Evolutionary conservation across 2,113 vertebrate species (phyloP).

Genomic region (Marmota flaviventris): DNA sequence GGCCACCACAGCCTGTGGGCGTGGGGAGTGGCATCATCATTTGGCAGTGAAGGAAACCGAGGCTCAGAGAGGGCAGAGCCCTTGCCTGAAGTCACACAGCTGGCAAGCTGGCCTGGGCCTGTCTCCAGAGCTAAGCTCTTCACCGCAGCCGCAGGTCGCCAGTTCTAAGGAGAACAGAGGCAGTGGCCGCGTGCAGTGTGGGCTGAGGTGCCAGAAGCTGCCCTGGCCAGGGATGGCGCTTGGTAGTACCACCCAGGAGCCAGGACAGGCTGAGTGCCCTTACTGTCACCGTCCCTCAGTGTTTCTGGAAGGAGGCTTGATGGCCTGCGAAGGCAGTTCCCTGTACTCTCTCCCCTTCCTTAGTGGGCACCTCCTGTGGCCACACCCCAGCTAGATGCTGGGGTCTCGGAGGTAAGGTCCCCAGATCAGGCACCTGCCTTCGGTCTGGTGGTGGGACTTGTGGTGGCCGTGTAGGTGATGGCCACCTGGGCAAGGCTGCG

Average conservation of each 20-base stretch:
- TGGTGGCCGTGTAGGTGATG: background rate
- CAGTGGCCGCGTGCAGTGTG: fast-evolving
- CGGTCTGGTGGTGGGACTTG: background rate
- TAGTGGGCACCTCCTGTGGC: background rate
- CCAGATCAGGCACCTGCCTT: background rate
- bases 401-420: background rate
- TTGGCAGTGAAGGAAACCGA: background rate
- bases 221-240: background rate
- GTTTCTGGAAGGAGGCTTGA: background rate
- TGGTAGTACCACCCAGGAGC: background rate
- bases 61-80: background rate
- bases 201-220: background rate
- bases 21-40: background rate
- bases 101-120: fast-evolving
- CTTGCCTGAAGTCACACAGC: background rate
- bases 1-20: background rate
- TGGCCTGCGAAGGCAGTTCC: background rate
- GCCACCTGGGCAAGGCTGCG: fast-evolving
- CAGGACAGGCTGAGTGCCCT: background rate
- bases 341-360: too few species aligned
- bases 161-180: background rate
- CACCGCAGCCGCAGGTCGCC: fast-evolving
- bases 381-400: background rate
- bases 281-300: background rate
- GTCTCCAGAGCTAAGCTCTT: fast-evolving